Percentiles rank a stretch among this genome's conserved stretches.
These are phyloP conservation scores for Drosophila mayri DNA, from an alignment of 1,140 invertebrate genomes.

Conservation along the genomic window DNA sequence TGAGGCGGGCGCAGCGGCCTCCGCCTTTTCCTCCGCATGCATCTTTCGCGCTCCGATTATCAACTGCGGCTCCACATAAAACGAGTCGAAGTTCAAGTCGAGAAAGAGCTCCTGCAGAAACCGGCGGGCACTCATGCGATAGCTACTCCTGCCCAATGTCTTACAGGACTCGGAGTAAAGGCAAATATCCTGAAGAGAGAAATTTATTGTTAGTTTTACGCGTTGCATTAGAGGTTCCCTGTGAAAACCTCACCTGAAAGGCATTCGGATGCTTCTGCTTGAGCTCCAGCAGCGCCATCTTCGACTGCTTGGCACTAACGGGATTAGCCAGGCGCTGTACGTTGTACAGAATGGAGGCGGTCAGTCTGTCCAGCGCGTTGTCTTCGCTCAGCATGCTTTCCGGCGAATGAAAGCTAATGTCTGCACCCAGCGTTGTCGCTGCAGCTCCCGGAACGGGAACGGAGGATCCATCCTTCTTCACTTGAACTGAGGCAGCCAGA, in stretches of 20 bases:
- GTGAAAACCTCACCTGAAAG: slow-evolving; percentile 85
- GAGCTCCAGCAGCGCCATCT: slow-evolving; percentile 89
- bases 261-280: slow-evolving; percentile 94
- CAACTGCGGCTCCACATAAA: slow-evolving; percentile 85
- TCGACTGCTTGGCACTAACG: slow-evolving; percentile 88
- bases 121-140: slow-evolving; percentile 92
- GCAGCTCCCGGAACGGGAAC: slow-evolving; percentile 7
- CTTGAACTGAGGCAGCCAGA: slow-evolving; percentile 51
- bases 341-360: slow-evolving; percentile 87
- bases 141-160: slow-evolving; percentile 91
- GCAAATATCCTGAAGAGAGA: slow-evolving; percentile 91
- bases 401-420: slow-evolving; percentile 81
- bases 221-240: not conserved
- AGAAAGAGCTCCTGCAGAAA: slow-evolving; percentile 98
- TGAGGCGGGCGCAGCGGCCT: not conserved
- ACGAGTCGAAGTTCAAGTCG: slow-evolving; percentile 91
- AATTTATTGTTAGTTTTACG: not conserved
- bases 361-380: slow-evolving; percentile 76
- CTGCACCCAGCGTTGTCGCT: slow-evolving; percentile 53
- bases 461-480: slow-evolving; percentile 27
- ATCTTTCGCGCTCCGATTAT: slow-evolving; percentile 68
- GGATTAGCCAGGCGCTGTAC: slow-evolving; percentile 90
- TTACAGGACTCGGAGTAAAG: slow-evolving; percentile 96
- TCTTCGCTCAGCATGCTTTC: slow-evolving; percentile 84
- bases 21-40: slow-evolving; percentile 40